Percentiles rank a stretch among this genome's conserved stretches.
Conservation (phyloP, 2,113 vertebrate species). For the Petromus typicus region DNA sequence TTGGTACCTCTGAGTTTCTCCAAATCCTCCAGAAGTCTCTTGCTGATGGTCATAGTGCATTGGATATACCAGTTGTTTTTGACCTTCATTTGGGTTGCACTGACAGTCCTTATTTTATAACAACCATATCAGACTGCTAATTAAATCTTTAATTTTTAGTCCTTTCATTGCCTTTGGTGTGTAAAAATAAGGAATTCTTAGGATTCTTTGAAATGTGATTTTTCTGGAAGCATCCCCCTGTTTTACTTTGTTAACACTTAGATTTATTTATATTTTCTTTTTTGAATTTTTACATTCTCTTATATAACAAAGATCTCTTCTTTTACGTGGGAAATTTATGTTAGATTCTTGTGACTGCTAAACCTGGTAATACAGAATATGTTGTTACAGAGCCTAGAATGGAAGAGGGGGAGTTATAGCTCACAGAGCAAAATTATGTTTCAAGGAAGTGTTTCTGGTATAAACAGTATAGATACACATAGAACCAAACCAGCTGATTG, state of each 20-base stretch:
- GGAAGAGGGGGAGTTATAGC: neutral
- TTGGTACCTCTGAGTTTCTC: neutral
- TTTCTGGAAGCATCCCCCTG: neutral
- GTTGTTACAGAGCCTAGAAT: neutral
- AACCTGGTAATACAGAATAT: neutral
- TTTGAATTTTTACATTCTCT: neutral
- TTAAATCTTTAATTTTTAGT: conserved; percentile 43
- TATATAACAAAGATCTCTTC: neutral
- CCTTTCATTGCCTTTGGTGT: neutral
- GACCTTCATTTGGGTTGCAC: neutral
- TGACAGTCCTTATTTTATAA: conserved; percentile 29
- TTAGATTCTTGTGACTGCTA: conserved; percentile 8
- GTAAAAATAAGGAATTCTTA: neutral
- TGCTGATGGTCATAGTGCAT: neutral
- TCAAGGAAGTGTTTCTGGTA: conserved; percentile 8
- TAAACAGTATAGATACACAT: neutral
- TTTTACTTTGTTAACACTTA: conserved; percentile 31
- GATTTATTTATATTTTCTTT: conserved; percentile 1
- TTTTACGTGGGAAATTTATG: neutral
- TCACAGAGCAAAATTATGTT: conserved; percentile 9
- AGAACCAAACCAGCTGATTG: neutral
- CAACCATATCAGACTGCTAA: neutral
- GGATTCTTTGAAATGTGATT: neutral
- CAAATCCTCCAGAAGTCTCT: neutral
- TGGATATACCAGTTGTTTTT: neutral